These are phyloP conservation scores for Callyntrura guangdongensis DNA, from an alignment of 2,888 invertebrate genomes.

Conservation along the genomic window DNA sequence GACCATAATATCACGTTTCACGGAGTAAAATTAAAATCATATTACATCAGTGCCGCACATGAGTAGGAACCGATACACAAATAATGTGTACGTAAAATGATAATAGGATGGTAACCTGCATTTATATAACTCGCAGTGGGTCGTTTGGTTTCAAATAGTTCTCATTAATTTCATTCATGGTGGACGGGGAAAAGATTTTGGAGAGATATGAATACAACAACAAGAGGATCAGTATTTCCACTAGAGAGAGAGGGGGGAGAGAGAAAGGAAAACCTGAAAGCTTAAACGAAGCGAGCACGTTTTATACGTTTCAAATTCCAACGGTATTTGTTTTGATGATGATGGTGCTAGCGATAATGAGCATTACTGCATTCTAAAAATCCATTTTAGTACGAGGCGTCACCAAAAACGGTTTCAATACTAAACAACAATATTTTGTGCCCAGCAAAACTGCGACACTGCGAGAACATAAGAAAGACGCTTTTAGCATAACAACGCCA, in stretches of 20 bases:
- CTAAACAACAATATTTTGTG: background rate
- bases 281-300: background rate
- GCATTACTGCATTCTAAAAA: conserved; percentile 1
- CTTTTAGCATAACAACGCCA: no score
- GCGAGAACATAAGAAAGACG: background rate
- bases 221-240: background rate
- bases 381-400: background rate
- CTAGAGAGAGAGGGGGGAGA: no score
- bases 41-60: no score
- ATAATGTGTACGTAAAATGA: background rate
- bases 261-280: background rate
- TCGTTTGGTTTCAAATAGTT: background rate
- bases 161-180: conserved; percentile 1
- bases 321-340: background rate
- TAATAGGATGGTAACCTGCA: background rate
- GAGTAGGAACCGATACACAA: no score
- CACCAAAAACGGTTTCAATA: background rate
- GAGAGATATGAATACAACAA: background rate
- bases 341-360: conserved; percentile 8
- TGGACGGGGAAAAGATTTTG: background rate
- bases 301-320: background rate
- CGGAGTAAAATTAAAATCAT: background rate
- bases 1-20: background rate
- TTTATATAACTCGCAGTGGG: background rate
- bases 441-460: background rate